Base-by-base conservation (phyloP, 2,888 invertebrate genomes). In the Leptopilina drosophilae region DNA sequence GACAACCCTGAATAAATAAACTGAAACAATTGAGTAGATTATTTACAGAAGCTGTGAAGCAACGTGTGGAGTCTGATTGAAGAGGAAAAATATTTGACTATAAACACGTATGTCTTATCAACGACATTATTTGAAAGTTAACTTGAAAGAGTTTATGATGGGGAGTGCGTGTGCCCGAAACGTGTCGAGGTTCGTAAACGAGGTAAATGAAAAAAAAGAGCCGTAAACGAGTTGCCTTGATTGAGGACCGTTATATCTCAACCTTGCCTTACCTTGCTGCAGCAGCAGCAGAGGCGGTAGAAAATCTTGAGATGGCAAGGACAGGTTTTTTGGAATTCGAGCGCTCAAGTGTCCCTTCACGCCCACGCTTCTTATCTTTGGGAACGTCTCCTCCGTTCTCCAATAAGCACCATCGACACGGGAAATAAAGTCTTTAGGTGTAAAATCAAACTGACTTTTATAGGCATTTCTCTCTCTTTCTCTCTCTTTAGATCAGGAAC, bases 271-370 rank as follows among this genome's bases (percentile, higher is more conserved):
- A 12, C 49, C 49, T 49, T 49, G 49, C 49, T 12, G 49, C 49
- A 49, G 11, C 49, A 9, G 49, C 49, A 40, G 33, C n/a, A 65
- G 14, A 11, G n/a, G 69, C 69, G 14, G n/a, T 33, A 40, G 33
- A 33, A 65, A 64, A 77, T 77, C 49, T 49, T 53, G 20, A 64
- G 33, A 77, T 77, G 53, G 33, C 49, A 42, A 20, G 80, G 82
- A 84, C 84, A 82, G 83, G 84, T 83, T 84, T 82, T 84, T 42
- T 80, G 82, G 84, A 84, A 83, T 84, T 82, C 78, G 78, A 83
- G 73, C 80, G 76, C 26, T 56, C 76, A 20, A 66, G 65, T 67
- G 66, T 78, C 67, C 76, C 78, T 77, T 42, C 5, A 53, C 77
- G 67, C 67, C 77, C 77, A 77, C 67, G 59, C 77, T 12, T 33